phyloP scores from a whole-genome alignment of 2,113 vertebrate genomes.

The Pterocles burchelli region DNA sequence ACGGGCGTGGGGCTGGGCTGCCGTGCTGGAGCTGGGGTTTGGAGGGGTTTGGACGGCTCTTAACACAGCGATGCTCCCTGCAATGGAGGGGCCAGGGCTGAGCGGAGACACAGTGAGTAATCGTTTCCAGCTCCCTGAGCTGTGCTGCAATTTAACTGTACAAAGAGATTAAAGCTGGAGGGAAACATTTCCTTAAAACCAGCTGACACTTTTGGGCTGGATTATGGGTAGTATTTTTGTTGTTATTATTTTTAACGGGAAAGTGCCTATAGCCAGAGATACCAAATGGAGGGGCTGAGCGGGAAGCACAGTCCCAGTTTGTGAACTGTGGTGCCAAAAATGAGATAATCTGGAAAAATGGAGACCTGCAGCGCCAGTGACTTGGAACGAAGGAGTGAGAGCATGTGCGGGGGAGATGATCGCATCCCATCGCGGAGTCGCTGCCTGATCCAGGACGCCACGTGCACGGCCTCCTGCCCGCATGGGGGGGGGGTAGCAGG shows the following conservation, averaged over 20 bases:
- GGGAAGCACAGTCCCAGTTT: conserved; percentile 7
- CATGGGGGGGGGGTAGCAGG: rapidly evolving
- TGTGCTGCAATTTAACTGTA: neutral
- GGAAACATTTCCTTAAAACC: conserved; percentile 65
- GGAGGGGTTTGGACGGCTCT: neutral
- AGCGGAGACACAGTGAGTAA: conserved; percentile 25
- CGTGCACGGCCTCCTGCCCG: neutral
- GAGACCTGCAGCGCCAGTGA: neutral
- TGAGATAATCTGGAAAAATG: conserved; percentile 66
- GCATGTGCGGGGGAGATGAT: rapidly evolving
- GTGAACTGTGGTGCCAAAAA: conserved; percentile 55
- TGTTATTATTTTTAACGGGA: conserved; percentile 51
- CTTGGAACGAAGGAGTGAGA: neutral
- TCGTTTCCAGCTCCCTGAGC: conserved; percentile 6
- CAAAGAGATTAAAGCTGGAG: neutral
- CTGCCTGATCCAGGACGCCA: neutral
- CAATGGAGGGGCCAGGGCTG: neutral
- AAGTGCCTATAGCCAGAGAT: conserved; percentile 1
- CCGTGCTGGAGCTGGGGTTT: neutral
- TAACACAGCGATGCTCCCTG: neutral
- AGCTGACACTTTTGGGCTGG: conserved; percentile 72
- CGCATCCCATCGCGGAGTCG: rapidly evolving
- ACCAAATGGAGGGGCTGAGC: conserved; percentile 6
- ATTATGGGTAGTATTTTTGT: neutral
- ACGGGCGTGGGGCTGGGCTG: neutral